Percentiles rank a stretch among this genome's conserved stretches.
Evolutionary conservation across 2,113 vertebrate species (phyloP).

Genomic region (Pteruthius melanotis): DNA sequence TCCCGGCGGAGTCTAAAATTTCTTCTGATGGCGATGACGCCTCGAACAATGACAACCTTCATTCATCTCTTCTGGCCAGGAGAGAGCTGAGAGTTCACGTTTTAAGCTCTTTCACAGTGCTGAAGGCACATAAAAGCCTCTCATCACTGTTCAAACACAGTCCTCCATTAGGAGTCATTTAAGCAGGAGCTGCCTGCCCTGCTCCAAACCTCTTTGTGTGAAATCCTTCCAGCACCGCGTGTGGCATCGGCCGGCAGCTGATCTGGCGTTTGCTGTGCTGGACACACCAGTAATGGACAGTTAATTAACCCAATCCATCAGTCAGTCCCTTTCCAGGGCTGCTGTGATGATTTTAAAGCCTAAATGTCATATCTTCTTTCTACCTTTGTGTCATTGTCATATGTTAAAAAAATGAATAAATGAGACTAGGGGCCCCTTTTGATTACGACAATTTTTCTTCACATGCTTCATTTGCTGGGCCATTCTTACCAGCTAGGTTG

Average conservation of each 20-base stretch:
- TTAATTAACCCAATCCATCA: not conserved
- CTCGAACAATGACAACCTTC: conserved; percentile 54
- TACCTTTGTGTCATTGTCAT: not conserved
- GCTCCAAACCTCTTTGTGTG: not conserved
- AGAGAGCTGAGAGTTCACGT: conserved; percentile 34
- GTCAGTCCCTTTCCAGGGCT: not conserved
- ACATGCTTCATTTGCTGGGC: not conserved
- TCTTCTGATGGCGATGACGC: conserved; percentile 9
- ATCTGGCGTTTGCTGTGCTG: not conserved
- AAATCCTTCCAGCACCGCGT: not conserved
- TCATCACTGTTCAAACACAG: conserved; percentile 28
- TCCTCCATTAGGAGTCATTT: conserved; percentile 27
- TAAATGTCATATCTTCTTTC: not conserved
- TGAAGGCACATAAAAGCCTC: conserved; percentile 39
- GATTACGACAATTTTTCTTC: conserved; percentile 5
- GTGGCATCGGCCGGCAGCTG: not conserved
- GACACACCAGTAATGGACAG: not conserved
- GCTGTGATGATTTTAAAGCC: not conserved
- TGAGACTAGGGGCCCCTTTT: not conserved
- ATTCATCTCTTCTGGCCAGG: conserved; percentile 43
- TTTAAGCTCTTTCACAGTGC: not conserved
- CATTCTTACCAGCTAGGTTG: not conserved
- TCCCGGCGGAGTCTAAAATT: conserved; percentile 6
- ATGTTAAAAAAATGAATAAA: not conserved
- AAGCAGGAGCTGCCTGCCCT: conserved; percentile 1